Evolutionary conservation across 2,797 vertebrate genomes (phyloP).

Genomic region (Danionella dracula): DNA sequence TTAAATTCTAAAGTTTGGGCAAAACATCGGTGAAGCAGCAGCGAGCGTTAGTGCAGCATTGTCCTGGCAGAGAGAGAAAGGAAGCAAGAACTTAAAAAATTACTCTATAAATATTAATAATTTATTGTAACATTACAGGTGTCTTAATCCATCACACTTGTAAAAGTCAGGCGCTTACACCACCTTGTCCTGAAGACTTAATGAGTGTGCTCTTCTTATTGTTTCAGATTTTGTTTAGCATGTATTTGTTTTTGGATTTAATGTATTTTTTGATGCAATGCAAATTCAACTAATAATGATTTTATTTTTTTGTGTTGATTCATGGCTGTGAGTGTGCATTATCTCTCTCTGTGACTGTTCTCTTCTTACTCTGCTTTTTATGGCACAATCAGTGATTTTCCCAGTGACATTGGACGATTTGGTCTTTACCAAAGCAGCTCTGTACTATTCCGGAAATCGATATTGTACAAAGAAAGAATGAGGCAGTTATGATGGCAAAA

Average conservation of each 20-base stretch:
- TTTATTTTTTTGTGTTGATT: slow-evolving; percentile 11
- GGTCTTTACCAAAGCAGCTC: slow-evolving; percentile 4
- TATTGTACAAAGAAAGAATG: slow-evolving; percentile 32
- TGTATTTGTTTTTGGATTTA: no score
- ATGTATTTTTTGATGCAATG: no score
- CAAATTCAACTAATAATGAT: slow-evolving; percentile 16
- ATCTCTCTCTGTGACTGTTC: not conserved
- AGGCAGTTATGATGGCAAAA: slow-evolving; percentile 23
- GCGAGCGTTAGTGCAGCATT: slow-evolving; percentile 50
- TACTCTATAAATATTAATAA: no score
- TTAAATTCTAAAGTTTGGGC: slow-evolving; percentile 18
- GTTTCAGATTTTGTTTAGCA: no score
- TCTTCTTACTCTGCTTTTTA: not conserved
- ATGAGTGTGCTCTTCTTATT: no score
- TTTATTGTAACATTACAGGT: no score
- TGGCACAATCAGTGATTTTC: slow-evolving; percentile 21
- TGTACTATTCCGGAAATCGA: slow-evolving; percentile 20
- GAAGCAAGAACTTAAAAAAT: no score
- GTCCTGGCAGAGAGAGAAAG: not conserved
- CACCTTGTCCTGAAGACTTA: no score
- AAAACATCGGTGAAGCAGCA: slow-evolving; percentile 59
- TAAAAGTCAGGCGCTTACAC: no score
- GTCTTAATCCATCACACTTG: no score
- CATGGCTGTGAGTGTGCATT: not conserved
- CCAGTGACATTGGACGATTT: slow-evolving; percentile 6